These are phyloP conservation scores for Cybosia mesomella DNA, from an alignment of 2,888 invertebrate genomes.

Conservation along the genomic window DNA sequence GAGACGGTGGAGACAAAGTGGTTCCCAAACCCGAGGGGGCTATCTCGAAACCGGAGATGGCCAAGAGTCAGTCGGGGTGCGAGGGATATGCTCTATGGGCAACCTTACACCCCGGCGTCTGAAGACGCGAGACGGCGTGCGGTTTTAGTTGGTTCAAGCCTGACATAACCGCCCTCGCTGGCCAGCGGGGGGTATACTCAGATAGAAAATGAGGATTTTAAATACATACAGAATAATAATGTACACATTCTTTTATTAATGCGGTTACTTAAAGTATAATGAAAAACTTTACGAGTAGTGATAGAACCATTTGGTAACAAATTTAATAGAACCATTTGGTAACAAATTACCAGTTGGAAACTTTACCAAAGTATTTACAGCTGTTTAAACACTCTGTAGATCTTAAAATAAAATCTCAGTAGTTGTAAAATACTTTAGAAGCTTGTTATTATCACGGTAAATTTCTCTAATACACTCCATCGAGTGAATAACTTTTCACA, in stretches of 20 bases:
- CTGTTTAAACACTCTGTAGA: conserved; percentile 2
- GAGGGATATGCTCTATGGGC: no score
- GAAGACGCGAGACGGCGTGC: no score
- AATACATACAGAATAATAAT: background rate
- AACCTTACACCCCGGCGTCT: no score
- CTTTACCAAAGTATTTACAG: conserved; percentile 6
- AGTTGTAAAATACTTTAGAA: conserved; percentile 3
- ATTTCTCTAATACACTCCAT: background rate
- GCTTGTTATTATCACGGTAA: background rate
- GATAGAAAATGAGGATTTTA: background rate
- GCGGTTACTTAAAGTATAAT: background rate
- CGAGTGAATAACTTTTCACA: background rate
- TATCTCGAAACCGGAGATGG: no score
- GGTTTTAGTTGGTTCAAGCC: no score
- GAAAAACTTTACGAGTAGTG: no score
- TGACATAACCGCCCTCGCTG: no score
- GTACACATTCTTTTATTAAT: background rate
- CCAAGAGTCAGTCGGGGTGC: no score
- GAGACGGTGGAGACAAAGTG: no score
- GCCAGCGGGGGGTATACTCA: no score
- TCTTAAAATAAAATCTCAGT: conserved; percentile 8
- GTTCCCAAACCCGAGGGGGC: no score
- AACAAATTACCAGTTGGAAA: no score
- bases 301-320: conserved; percentile 12
- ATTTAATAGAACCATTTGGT: conserved; percentile 6